These are phyloP conservation scores for Tetragnatha versicolor DNA, from an alignment of 1,140 invertebrate genomes.

Conservation along the genomic window DNA sequence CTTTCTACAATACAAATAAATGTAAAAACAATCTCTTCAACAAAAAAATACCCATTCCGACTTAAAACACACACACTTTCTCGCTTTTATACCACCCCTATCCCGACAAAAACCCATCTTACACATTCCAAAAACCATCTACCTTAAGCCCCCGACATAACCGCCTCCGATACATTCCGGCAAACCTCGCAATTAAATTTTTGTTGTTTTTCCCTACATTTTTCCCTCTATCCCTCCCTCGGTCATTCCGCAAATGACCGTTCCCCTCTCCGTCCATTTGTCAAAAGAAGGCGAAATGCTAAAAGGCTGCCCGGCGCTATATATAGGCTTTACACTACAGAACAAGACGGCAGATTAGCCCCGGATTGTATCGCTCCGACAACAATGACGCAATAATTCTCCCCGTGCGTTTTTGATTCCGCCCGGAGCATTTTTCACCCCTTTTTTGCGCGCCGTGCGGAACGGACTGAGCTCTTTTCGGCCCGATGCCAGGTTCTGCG, in stretches of 20 bases:
- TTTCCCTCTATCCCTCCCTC: neutral
- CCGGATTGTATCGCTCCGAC: conserved; percentile 38
- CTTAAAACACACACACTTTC: no score
- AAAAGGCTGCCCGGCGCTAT: conserved; percentile 40
- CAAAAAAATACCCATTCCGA: no score
- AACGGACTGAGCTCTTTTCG: neutral
- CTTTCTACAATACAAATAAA: no score
- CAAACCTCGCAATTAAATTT: conserved; percentile 44
- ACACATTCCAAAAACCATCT: no score
- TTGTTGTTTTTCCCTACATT: conserved; percentile 32
- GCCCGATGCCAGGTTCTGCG: no score
- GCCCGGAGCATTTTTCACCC: neutral
- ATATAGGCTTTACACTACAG: conserved; percentile 43
- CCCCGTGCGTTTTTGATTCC: conserved; percentile 5
- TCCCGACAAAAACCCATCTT: no score
- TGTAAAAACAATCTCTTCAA: no score
- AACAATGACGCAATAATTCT: conserved; percentile 52
- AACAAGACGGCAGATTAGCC: conserved; percentile 44
- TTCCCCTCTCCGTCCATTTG: conserved; percentile 33
- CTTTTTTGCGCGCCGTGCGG: neutral
- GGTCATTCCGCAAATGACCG: conserved; percentile 51
- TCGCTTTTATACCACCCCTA: no score
- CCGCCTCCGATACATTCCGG: no score
- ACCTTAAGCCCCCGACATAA: no score
- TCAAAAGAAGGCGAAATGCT: conserved; percentile 50